Evolutionary conservation across 2,888 invertebrate species (phyloP).

Genomic region (Drosophila quasianomalipes): DNA sequence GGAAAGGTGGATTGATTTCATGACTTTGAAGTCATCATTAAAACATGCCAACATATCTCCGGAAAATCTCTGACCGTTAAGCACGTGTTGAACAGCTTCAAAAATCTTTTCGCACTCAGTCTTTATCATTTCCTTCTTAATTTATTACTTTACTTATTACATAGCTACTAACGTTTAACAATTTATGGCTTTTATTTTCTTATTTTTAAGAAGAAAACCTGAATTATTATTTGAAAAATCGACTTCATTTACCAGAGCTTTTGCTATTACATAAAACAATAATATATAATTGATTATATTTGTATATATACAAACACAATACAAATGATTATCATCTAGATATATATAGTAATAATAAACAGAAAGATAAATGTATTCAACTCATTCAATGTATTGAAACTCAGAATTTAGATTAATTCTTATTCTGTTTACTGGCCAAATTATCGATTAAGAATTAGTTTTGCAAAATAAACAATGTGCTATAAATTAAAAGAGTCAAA

Average conservation of each 20-base stretch:
- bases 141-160: background rate
- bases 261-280: background rate
- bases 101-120: background rate
- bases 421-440: background rate
- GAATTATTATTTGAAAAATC: no score
- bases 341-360: background rate
- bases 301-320: no score
- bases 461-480: background rate
- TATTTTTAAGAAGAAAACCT: background rate
- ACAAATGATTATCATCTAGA: no score
- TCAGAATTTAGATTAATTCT: background rate
- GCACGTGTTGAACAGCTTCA: background rate
- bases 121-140: no score
- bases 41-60: background rate
- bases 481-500: background rate
- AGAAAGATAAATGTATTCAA: background rate
- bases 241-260: background rate
- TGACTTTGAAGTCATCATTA: slow-evolving; percentile 8
- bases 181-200: no score
- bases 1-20: background rate
- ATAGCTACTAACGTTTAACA: no score
- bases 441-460: background rate
- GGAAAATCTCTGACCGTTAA: background rate
- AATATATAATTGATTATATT: background rate
- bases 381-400: background rate